Evolutionary conservation across 2,888 invertebrate species (phyloP).

Genomic region (Encarsia formosa): DNA sequence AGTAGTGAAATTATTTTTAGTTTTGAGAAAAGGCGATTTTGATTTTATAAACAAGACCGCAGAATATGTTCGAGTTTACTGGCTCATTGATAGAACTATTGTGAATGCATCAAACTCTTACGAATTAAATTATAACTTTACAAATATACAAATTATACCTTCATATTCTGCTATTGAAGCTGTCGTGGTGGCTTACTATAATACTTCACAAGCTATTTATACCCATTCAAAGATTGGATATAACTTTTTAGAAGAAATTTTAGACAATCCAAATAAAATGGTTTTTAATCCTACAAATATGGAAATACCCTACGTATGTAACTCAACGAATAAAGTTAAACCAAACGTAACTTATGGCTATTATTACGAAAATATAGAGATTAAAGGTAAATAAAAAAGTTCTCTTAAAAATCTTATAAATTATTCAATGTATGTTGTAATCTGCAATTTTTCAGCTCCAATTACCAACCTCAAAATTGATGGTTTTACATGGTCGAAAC

Average conservation of each 20-base stretch:
- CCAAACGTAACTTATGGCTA: slow-evolving; percentile 69
- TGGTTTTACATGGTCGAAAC: slow-evolving; percentile 79
- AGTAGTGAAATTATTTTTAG: slow-evolving; percentile 47
- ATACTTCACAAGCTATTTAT: slow-evolving; percentile 51
- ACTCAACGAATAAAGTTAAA: slow-evolving; percentile 62
- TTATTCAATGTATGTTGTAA: not conserved
- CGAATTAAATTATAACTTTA: slow-evolving; percentile 62
- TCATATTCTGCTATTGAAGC: slow-evolving; percentile 66
- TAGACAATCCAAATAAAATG: slow-evolving; percentile 17
- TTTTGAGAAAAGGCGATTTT: slow-evolving; percentile 60
- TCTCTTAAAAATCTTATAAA: too few species aligned
- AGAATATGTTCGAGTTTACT: slow-evolving; percentile 62
- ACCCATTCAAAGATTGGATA: slow-evolving; percentile 24
- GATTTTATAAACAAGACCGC: slow-evolving; percentile 57
- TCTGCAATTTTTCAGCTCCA: slow-evolving; percentile 57
- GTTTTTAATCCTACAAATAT: slow-evolving; percentile 34
- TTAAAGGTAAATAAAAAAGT: slow-evolving; percentile 61
- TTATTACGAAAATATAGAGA: slow-evolving; percentile 62
- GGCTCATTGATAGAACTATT: slow-evolving; percentile 76
- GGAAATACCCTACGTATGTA: slow-evolving; percentile 57
- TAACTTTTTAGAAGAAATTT: slow-evolving; percentile 23
- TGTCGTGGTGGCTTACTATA: slow-evolving; percentile 67
- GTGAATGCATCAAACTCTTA: slow-evolving; percentile 63
- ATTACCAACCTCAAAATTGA: slow-evolving; percentile 65
- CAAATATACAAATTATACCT: slow-evolving; percentile 57